A percentile compares a stretch with the other conserved stretches of the same genome.
Evolutionary conservation across 2,888 invertebrate genomes (phyloP).

Genomic region (Temnothorax unifasciatus): DNA sequence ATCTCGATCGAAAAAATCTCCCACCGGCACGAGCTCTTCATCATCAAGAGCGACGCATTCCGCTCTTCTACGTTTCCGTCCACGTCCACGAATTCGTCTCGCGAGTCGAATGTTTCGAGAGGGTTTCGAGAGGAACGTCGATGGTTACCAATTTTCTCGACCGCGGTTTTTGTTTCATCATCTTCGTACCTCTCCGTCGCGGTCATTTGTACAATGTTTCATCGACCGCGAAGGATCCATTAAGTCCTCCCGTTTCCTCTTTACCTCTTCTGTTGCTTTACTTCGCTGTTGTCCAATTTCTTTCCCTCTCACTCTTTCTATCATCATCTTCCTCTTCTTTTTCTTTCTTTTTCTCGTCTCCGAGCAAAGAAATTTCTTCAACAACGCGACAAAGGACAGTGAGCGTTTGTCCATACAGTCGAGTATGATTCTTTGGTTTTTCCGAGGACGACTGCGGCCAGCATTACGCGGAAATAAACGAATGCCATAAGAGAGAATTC

Average conservation of each 20-base stretch:
- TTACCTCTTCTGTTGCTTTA: slow-evolving; percentile 26
- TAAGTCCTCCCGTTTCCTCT: slow-evolving; percentile 25
- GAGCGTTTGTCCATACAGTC: slow-evolving; percentile 31
- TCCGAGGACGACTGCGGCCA: slow-evolving; percentile 45
- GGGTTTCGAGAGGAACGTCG: slow-evolving; percentile 33
- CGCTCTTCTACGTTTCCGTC: slow-evolving; percentile 24
- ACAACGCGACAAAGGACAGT: slow-evolving; percentile 50
- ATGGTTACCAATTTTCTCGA: slow-evolving; percentile 61
- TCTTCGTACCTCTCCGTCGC: slow-evolving; percentile 31
- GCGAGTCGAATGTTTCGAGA: slow-evolving; percentile 62
- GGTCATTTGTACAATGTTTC: slow-evolving; percentile 52
- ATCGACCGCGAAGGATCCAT: slow-evolving; percentile 49
- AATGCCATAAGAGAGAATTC: slow-evolving; percentile 10
- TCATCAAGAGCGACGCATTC: slow-evolving; percentile 11
- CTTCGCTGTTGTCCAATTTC: slow-evolving; percentile 32
- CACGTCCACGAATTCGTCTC: slow-evolving; percentile 44
- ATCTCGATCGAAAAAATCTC: slow-evolving; percentile 14
- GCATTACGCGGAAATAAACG: slow-evolving; percentile 42
- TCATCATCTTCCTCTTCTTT: neutral
- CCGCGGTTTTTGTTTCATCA: slow-evolving; percentile 35
- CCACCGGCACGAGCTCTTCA: slow-evolving; percentile 7
- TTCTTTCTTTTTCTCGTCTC: neutral
- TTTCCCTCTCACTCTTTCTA: neutral
- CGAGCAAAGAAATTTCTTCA: slow-evolving; percentile 49
- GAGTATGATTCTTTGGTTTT: slow-evolving; percentile 67